These are phyloP conservation scores for Phyllostomus hastatus DNA, from an alignment of 2,113 vertebrate species.

Conservation along the genomic window DNA sequence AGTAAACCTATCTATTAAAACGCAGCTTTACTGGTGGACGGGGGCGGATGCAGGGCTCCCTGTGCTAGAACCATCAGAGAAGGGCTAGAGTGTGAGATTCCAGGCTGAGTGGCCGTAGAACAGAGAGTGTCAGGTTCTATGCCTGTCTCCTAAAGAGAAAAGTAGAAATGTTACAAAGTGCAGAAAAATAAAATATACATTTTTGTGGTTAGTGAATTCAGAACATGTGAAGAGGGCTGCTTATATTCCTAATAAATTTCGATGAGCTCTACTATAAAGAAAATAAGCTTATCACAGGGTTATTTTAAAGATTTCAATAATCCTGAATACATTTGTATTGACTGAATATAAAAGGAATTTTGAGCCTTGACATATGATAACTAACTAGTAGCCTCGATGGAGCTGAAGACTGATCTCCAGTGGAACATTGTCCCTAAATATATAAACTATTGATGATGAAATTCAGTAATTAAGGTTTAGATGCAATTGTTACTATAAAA, in stretches of 20 bases:
- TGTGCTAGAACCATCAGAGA: background rate
- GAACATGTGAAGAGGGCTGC: background rate
- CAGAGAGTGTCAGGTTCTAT: background rate
- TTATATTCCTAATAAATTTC: background rate
- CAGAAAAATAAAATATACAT: background rate
- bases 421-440: background rate
- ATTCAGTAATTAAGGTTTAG: background rate
- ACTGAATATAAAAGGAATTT: background rate
- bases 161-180: background rate
- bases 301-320: slow-evolving; percentile 12
- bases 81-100: background rate
- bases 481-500: background rate
- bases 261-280: background rate
- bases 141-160: background rate
- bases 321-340: background rate
- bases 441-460: background rate
- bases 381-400: background rate
- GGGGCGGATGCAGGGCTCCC: fast-evolving
- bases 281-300: background rate
- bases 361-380: background rate
- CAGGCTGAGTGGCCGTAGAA: background rate
- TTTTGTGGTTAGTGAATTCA: background rate
- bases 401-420: background rate
- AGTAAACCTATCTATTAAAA: background rate
- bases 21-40: background rate